Evolutionary conservation across 2,888 invertebrate genomes (phyloP).

Genomic region (Cinara cedri): DNA sequence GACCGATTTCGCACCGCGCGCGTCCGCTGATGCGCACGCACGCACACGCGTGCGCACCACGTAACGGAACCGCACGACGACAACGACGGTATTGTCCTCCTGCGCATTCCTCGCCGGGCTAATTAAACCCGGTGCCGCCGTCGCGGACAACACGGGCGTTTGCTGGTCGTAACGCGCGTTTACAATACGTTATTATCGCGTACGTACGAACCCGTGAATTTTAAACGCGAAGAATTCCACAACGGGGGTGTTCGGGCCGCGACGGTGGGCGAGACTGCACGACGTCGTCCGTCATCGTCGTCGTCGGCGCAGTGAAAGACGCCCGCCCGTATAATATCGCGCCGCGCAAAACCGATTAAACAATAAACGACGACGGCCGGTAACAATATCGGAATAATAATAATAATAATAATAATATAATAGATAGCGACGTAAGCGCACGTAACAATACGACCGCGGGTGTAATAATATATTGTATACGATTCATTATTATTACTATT

Average conservation of each 20-base stretch:
- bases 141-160: background rate
- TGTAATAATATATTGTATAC: conserved; percentile 13
- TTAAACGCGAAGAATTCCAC: background rate
- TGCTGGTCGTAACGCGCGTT: background rate
- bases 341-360: conserved; percentile 45
- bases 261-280: background rate
- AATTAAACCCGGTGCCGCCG: background rate
- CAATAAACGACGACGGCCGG: conserved; percentile 48
- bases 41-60: background rate
- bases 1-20: background rate
- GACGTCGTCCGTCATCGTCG: background rate
- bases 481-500: background rate
- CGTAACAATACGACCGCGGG: conserved; percentile 15
- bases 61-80: conserved; percentile 30
- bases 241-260: conserved; percentile 13
- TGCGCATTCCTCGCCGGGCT: background rate
- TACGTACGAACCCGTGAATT: background rate
- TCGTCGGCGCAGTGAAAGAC: background rate
- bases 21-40: background rate
- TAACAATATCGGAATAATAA: conserved; percentile 21
- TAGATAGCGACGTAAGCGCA: background rate
- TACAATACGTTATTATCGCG: background rate
- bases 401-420: too few species aligned
- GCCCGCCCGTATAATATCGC: background rate
- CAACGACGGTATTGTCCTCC: conserved; percentile 40